A percentile compares a stretch with the other conserved stretches of the same genome.
Evolutionary conservation across 2,797 vertebrate species (phyloP).

Genomic region (Sardinella longiceps): DNA sequence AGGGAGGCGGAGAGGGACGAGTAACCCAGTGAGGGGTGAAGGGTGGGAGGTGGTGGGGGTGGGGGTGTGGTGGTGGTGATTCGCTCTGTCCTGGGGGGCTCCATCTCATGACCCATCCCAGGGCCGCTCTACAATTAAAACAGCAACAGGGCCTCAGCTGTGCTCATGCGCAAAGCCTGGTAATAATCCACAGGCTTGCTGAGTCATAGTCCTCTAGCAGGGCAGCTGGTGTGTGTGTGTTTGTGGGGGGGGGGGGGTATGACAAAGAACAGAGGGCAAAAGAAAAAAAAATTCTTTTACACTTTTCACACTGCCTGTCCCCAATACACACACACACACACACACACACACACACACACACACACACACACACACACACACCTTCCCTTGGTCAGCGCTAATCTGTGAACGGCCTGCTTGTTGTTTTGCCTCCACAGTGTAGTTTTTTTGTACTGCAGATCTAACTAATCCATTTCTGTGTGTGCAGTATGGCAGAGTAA

Average conservation of each 20-base stretch:
- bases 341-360: not conserved
- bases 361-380: conserved; percentile 1
- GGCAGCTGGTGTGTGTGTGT: conserved; percentile 7
- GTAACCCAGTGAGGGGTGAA: not conserved
- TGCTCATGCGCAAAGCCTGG: conserved; percentile 47
- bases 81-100: not conserved
- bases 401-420: conserved; percentile 26
- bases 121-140: not conserved
- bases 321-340: not conserved
- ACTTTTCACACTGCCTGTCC: not conserved
- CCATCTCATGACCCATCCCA: conserved; percentile 1
- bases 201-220: conserved; percentile 63
- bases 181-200: conserved; percentile 65
- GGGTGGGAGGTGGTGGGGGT: not conserved
- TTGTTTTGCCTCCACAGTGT: not conserved
- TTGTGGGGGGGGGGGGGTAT: not conserved
- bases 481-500: not conserved
- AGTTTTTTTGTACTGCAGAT: not conserved
- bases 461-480: not conserved
- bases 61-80: not conserved
- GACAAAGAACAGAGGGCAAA: conserved; percentile 12
- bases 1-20: not conserved
- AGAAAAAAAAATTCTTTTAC: not conserved
- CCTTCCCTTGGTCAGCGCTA: conserved; percentile 18
- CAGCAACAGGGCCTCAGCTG: not conserved